phyloP scores from a whole-genome alignment of 2,113 vertebrate species.

The Prochilodus magdalenae region DNA sequence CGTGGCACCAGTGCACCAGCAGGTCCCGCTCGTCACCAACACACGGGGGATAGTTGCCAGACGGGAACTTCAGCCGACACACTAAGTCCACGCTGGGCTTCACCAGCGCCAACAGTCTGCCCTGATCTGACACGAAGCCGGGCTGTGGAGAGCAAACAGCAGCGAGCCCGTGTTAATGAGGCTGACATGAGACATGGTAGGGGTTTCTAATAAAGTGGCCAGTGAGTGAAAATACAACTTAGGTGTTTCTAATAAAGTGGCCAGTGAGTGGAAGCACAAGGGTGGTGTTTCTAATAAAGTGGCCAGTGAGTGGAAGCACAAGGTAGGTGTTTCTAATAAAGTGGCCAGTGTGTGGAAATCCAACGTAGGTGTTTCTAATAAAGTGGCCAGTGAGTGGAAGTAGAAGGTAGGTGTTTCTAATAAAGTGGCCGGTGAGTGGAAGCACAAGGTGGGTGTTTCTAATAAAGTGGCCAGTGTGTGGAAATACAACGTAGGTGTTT shows the following conservation, averaged over 20 bases:
- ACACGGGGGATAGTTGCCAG: slow-evolving; percentile 93
- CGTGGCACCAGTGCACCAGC: slow-evolving; percentile 97
- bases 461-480: neutral
- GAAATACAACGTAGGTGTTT: too few species aligned
- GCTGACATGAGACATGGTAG: too few species aligned
- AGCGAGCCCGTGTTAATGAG: neutral
- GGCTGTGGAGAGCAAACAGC: slow-evolving; percentile 64
- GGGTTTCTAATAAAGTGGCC: neutral
- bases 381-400: too few species aligned
- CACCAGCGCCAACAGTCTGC: slow-evolving; percentile 79
- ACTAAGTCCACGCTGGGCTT: slow-evolving; percentile 93
- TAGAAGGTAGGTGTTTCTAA: too few species aligned
- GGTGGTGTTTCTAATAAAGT: too few species aligned
- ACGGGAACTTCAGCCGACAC: slow-evolving; percentile 86
- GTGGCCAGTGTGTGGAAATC: too few species aligned
- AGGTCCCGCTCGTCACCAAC: slow-evolving; percentile 87
- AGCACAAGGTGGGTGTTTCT: neutral
- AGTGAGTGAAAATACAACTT: neutral
- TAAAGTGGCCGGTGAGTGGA: neutral
- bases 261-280: neutral
- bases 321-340: too few species aligned
- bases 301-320: too few species aligned
- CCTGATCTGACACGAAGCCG: slow-evolving; percentile 73
- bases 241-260: neutral
- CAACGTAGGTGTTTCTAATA: too few species aligned